These are phyloP conservation scores for Pampusana beccarii DNA, from an alignment of 2,113 vertebrate genomes.

Conservation along the genomic window DNA sequence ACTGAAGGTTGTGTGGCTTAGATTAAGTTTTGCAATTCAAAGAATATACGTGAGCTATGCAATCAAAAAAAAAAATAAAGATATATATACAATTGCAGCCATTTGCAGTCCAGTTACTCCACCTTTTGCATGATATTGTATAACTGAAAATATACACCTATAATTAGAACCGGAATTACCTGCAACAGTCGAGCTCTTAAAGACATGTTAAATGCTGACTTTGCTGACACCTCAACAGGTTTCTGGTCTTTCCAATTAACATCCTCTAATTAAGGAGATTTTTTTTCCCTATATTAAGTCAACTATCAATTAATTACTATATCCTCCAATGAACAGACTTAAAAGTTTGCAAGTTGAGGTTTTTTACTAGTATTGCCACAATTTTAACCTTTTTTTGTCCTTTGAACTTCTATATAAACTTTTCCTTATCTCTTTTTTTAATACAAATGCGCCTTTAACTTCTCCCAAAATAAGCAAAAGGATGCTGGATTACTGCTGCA, in stretches of 20 bases:
- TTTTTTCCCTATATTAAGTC: not conserved
- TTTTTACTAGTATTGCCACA: not conserved
- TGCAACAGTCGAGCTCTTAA: not conserved
- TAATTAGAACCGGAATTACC: not conserved
- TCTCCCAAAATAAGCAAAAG: not conserved
- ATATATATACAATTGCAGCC: not conserved
- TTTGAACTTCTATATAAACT: not conserved
- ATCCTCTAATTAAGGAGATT: not conserved
- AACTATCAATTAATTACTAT: not conserved
- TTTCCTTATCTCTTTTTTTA: not conserved
- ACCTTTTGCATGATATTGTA: not conserved
- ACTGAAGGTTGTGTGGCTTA: rapidly evolving
- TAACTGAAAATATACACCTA: not conserved
- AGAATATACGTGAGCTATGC: not conserved
- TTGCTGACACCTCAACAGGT: not conserved
- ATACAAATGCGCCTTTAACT: rapidly evolving
- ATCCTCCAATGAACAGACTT: not conserved
- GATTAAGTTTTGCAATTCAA: not conserved
- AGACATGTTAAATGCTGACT: not conserved
- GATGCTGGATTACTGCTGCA: not conserved
- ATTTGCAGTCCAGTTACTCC: not conserved
- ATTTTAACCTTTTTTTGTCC: not conserved
- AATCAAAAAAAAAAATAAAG: not conserved
- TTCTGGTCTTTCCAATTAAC: not conserved
- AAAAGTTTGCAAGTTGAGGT: not conserved